These are phyloP conservation scores for Cyrtorhinus lividipennis DNA, from an alignment of 1,140 invertebrate genomes.

Conservation along the genomic window DNA sequence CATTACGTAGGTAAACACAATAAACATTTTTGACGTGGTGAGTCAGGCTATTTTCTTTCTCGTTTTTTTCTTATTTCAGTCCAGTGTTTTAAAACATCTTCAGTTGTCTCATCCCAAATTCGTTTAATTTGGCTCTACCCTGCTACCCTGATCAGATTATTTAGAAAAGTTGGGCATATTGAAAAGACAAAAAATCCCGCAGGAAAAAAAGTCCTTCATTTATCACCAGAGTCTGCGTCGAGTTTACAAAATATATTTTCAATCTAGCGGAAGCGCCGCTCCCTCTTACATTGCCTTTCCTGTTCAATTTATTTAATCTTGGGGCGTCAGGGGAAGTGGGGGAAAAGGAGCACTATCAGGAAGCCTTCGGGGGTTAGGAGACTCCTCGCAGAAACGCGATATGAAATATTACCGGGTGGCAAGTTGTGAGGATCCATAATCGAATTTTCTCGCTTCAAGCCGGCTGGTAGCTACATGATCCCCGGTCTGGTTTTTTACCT, in stretches of 20 bases:
- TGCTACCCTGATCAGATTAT: no score
- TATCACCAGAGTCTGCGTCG: not conserved
- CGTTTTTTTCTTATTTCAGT: no score
- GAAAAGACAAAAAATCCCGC: no score
- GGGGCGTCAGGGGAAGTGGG: conserved; percentile 1
- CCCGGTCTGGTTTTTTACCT: not conserved
- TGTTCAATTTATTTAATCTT: conserved; percentile 13
- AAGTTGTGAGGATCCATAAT: conserved; percentile 9
- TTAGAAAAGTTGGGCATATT: no score
- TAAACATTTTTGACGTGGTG: no score
- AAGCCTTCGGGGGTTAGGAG: not conserved
- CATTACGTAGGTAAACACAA: no score
- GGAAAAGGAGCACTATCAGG: conserved; percentile 1
- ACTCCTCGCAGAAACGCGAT: not conserved
- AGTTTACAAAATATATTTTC: conserved; percentile 13
- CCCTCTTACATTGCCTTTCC: not conserved
- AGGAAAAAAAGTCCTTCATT: not conserved
- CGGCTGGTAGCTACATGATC: conserved; percentile 10
- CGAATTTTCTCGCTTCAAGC: conserved; percentile 8
- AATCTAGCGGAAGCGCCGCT: not conserved
- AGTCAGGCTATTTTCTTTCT: no score
- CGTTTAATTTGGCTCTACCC: no score
- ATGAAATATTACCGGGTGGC: conserved; percentile 11
- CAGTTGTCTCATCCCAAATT: no score
- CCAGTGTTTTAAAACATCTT: no score